Base-by-base conservation (phyloP, 2,888 invertebrate genomes). In the Volucella bombylans region DNA sequence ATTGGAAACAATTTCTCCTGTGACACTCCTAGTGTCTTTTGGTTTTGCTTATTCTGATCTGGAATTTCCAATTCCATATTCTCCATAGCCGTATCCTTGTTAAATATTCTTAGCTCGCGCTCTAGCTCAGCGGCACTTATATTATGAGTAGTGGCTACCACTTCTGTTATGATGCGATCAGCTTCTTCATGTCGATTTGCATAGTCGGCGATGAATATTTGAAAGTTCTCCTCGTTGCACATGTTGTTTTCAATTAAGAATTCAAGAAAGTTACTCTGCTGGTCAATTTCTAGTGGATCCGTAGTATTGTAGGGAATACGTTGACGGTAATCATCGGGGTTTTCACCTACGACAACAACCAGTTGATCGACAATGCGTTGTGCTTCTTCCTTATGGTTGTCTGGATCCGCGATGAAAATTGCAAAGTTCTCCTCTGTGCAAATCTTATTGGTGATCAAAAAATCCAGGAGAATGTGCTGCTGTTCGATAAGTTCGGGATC, bases 1-100 rank as follows among this genome's bases (percentile, higher is more conserved):
- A 93, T 90, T 2, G 93, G 93, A 89, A 92, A 93, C 8, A 93
- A 87, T 87, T 92, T 92, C 1, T 83, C 67, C 12, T 73, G 11
- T n/a, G 47, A 43, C 18, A 39, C 15, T 14, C 55, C 69, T 8
- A 61, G 38, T 14, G 50, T 18, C 47, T 64, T 61, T 4, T 68
- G 49, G 38, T 64, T 39, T 4, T 64, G 65, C 10, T 76, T 61
- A n/a, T 83, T 86, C 52, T 86, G 79, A 43, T 80, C 74, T 12
- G 74, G 81, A 18, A 78, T 86, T 43, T 78, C 81, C 10, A 76
- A 11, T 18, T 87, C 82, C 74, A 81, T 71, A 45, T 8, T 45
- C 12, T 23, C 41, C 1, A 49, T 14, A 9, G 11, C 38, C 2
- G 23, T 4, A 47, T 62, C 41, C 0, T 69, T 45, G 18, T 79